A percentile compares a stretch with the other conserved stretches of the same genome.
phyloP scores from a whole-genome alignment of 2,888 invertebrate genomes.

The Perizoma affinitatum region DNA sequence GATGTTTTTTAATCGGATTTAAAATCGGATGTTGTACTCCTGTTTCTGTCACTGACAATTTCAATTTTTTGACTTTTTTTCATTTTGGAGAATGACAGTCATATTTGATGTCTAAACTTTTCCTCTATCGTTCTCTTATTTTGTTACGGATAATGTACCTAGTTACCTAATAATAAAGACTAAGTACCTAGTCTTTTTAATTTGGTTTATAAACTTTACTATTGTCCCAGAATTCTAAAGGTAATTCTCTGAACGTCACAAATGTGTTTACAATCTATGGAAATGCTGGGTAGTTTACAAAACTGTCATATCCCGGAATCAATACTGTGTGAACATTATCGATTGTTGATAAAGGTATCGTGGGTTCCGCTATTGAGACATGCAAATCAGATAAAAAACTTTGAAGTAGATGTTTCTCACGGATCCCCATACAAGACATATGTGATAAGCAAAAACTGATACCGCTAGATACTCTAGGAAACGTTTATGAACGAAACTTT shows the following conservation, averaged over 20 bases:
- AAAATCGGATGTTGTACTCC: too few species aligned
- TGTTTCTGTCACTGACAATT: too few species aligned
- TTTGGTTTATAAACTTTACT: neutral
- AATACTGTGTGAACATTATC: constrained; percentile 30
- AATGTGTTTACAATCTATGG: neutral
- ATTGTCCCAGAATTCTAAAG: too few species aligned
- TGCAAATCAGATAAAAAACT: constrained; percentile 41
- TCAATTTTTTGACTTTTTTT: too few species aligned
- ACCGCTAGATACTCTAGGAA: constrained; percentile 61
- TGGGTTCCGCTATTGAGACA: constrained; percentile 30
- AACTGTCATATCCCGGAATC: constrained; percentile 20
- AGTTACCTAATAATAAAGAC: too few species aligned
- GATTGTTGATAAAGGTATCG: constrained; percentile 29
- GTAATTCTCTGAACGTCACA: too few species aligned
- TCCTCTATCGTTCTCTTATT: too few species aligned
- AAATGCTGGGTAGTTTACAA: constrained; percentile 5
- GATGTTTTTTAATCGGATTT: too few species aligned
- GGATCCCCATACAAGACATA: constrained; percentile 35
- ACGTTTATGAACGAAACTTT: constrained; percentile 47
- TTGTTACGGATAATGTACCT: too few species aligned
- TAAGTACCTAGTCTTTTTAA: too few species aligned
- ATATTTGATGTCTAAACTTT: too few species aligned
- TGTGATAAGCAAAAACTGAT: constrained; percentile 56
- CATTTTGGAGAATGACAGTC: too few species aligned
- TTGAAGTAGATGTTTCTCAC: constrained; percentile 58